These are phyloP conservation scores for Strigamia transsilvanica DNA, from an alignment of 2,888 invertebrate genomes.

Conservation along the genomic window DNA sequence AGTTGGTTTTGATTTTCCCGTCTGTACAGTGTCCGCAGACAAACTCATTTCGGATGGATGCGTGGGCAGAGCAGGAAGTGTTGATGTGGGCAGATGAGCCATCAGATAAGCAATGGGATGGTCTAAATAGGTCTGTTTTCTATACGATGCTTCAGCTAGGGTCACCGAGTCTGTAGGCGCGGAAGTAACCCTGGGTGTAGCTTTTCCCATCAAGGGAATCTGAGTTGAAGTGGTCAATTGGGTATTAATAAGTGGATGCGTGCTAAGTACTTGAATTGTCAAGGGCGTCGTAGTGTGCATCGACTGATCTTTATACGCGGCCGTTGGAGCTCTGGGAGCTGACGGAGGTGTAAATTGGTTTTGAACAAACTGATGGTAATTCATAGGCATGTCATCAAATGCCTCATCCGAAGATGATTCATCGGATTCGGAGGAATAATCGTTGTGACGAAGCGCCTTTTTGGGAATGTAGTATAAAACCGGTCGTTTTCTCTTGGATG, in stretches of 20 bases:
- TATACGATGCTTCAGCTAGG: background rate
- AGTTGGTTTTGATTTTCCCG: background rate
- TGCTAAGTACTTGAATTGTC: background rate
- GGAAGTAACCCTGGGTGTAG: background rate
- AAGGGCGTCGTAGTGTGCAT: background rate
- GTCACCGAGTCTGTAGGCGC: background rate
- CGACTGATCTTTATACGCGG: background rate
- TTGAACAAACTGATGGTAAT: background rate
- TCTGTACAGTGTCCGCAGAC: background rate
- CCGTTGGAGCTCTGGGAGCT: background rate
- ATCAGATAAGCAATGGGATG: slow-evolving; percentile 9
- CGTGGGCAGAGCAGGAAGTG: background rate
- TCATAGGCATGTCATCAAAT: background rate
- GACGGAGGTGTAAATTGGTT: background rate
- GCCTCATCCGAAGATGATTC: background rate
- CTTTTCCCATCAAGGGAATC: background rate
- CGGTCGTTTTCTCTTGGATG: background rate
- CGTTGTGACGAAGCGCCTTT: background rate
- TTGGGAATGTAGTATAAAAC: background rate
- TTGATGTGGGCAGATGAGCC: background rate
- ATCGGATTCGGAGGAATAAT: slow-evolving; percentile 12
- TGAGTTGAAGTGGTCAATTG: background rate
- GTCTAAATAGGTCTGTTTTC: background rate
- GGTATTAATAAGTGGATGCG: background rate
- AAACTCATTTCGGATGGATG: background rate